A percentile compares a stretch with the other conserved stretches of the same genome.
phyloP scores from a whole-genome alignment of 2,797 vertebrate genomes.

The Lithobates pipiens region DNA sequence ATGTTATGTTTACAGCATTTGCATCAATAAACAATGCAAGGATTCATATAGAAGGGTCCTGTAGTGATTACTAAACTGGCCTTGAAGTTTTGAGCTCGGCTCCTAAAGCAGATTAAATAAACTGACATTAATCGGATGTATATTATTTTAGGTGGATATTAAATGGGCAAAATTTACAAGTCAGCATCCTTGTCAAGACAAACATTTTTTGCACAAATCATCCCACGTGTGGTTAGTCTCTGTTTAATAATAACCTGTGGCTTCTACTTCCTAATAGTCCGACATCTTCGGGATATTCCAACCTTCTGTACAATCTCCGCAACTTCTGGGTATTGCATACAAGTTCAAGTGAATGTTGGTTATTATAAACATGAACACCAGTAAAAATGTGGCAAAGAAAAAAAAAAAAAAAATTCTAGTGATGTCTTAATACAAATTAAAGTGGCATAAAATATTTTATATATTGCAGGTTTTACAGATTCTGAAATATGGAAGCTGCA shows the following conservation, averaged over 20 bases:
- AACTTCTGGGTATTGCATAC: background rate
- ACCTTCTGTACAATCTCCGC: background rate
- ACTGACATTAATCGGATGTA: background rate
- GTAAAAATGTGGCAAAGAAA: background rate
- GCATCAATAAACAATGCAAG: conserved; percentile 44
- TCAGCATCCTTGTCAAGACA: background rate
- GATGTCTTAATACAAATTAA: too few relatives aligned
- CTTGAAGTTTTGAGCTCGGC: conserved; percentile 1
- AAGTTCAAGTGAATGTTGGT: background rate
- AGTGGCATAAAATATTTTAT: too few relatives aligned
- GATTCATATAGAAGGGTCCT: conserved; percentile 36
- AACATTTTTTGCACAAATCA: background rate
- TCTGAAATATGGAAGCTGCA: too few relatives aligned
- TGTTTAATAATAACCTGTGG: background rate
- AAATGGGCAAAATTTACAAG: background rate
- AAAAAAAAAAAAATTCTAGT: background rate
- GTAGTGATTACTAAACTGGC: conserved; percentile 8
- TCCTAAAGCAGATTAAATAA: background rate
- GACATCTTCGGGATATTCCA: background rate
- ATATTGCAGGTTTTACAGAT: too few relatives aligned
- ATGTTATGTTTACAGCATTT: conserved; percentile 25
- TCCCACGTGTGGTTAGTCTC: background rate
- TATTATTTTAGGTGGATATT: background rate
- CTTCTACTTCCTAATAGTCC: background rate
- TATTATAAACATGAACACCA: too few relatives aligned